phyloP scores from a whole-genome alignment of 2,113 vertebrate species.

The Indicator maculatus region DNA sequence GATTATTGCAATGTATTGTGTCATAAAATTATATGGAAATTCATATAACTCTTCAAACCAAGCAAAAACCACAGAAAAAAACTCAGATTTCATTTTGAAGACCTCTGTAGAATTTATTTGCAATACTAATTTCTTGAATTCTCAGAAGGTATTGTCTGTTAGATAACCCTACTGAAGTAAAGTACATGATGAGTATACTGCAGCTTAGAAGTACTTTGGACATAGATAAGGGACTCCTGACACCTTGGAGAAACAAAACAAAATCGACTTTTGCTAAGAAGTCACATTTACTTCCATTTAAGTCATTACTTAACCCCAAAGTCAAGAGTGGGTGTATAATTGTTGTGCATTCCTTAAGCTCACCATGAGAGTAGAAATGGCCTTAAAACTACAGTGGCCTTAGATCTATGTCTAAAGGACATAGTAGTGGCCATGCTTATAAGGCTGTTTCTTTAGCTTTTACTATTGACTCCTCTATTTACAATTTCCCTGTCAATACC shows the following conservation, averaged over 20 bases:
- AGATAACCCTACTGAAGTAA: neutral
- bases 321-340: neutral
- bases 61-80: neutral
- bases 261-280: neutral
- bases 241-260: neutral
- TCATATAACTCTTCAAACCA: neutral
- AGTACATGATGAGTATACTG: neutral
- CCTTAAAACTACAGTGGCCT: neutral
- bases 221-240: neutral
- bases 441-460: neutral
- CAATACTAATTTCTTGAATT: neutral
- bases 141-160: neutral
- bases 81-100: neutral
- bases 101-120: neutral
- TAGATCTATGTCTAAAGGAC: neutral
- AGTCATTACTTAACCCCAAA: neutral
- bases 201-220: neutral
- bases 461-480: neutral
- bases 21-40: neutral
- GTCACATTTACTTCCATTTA: neutral
- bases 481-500: slow-evolving; percentile 9
- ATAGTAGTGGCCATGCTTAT: neutral
- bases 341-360: neutral
- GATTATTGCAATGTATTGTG: neutral
- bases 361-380: neutral